Conservation (phyloP, 1,140 invertebrate species). For the Maconellicoccus hirsutus region DNA sequence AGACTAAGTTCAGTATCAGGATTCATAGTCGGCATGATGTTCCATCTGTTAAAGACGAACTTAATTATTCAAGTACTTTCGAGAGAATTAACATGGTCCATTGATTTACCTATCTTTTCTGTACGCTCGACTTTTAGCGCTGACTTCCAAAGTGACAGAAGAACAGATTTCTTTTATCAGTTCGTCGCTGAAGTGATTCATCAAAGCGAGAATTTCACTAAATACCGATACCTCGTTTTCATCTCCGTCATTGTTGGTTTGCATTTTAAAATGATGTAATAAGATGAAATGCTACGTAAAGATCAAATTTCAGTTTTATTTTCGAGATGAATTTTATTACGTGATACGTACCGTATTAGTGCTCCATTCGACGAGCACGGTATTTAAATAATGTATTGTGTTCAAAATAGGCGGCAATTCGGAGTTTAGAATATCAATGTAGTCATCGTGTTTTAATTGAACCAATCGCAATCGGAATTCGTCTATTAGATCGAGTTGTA, state of each 20-base stretch:
- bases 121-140: slow-evolving; percentile 59
- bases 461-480: slow-evolving; percentile 72
- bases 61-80: too few species aligned
- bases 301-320: background rate
- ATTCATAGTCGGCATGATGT: slow-evolving; percentile 47
- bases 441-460: slow-evolving; percentile 48
- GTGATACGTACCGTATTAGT: slow-evolving; percentile 62
- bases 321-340: too few species aligned
- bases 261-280: slow-evolving; percentile 60
- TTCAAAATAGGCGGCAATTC: slow-evolving; percentile 63
- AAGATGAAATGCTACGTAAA: slow-evolving; percentile 63
- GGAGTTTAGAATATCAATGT: slow-evolving; percentile 45
- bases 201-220: slow-evolving; percentile 50
- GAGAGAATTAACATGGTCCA: background rate
- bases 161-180: slow-evolving; percentile 52
- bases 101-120: slow-evolving; percentile 53
- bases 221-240: slow-evolving; percentile 50
- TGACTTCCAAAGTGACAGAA: slow-evolving; percentile 61
- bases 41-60: slow-evolving; percentile 44
- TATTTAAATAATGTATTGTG: slow-evolving; percentile 64
- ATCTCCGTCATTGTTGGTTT: slow-evolving; percentile 41
- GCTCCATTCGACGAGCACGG: slow-evolving; percentile 75
- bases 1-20: slow-evolving; percentile 44
- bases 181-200: slow-evolving; percentile 44
- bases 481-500: slow-evolving; percentile 79